Evolutionary conservation across 2,888 invertebrate genomes (phyloP).

Genomic region (Gymnoscelis rufifasciata): DNA sequence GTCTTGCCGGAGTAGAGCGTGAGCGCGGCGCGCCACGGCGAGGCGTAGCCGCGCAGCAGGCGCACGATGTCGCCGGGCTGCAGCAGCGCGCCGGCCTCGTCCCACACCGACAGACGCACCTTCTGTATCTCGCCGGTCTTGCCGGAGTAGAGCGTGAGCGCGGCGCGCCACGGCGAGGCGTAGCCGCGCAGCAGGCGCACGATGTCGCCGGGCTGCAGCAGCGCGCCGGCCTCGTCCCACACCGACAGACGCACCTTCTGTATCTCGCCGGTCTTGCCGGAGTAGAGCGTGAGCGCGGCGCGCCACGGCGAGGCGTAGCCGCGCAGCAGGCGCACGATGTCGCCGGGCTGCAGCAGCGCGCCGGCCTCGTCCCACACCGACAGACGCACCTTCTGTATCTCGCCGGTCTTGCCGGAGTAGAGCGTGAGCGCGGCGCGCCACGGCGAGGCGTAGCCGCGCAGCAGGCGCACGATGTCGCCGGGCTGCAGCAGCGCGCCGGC

Average conservation of each 20-base stretch:
- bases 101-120: slow-evolving; percentile 97
- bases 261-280: slow-evolving; percentile 94
- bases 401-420: slow-evolving; percentile 97
- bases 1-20: slow-evolving; percentile 91
- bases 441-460: slow-evolving; percentile 94
- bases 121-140: slow-evolving; percentile 94
- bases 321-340: slow-evolving; percentile 96
- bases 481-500: slow-evolving; percentile 98
- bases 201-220: slow-evolving; percentile 98
- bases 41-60: slow-evolving; percentile 92
- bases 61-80: slow-evolving; percentile 96
- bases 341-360: slow-evolving; percentile 91
- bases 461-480: slow-evolving; percentile 92
- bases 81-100: slow-evolving; percentile 93
- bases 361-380: slow-evolving; percentile 99
- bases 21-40: slow-evolving; percentile 97
- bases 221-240: slow-evolving; percentile 95
- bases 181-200: slow-evolving; percentile 93
- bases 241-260: slow-evolving; percentile 88
- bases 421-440: slow-evolving; percentile 94
- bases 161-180: slow-evolving; percentile 92
- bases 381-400: slow-evolving; percentile 92
- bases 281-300: slow-evolving; percentile 95
- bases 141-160: too few relatives aligned
- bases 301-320: slow-evolving; percentile 95